phyloP scores from a whole-genome alignment of 2,113 vertebrate species.

The Opisthocomus hoazin region DNA sequence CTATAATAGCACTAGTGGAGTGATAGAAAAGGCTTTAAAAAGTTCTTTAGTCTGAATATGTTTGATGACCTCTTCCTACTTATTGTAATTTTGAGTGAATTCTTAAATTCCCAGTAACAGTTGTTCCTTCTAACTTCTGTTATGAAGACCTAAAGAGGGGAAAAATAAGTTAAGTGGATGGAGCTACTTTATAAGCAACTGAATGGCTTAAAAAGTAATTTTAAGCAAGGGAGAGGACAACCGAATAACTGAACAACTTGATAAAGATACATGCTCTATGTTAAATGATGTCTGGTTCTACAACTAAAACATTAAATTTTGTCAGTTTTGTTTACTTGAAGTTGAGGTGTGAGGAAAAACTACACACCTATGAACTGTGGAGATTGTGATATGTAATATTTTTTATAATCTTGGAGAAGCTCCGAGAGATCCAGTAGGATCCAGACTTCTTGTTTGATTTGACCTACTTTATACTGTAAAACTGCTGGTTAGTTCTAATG shows the following conservation, averaged over 20 bases:
- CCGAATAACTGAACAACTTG: neutral
- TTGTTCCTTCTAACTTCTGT: neutral
- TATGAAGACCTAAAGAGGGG: neutral
- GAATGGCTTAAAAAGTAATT: neutral
- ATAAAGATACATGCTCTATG: neutral
- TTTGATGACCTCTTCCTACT: neutral
- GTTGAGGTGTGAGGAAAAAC: neutral
- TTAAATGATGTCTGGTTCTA: neutral
- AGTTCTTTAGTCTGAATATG: neutral
- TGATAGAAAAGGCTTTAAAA: neutral
- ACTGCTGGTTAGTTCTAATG: neutral
- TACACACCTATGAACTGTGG: fast-evolving
- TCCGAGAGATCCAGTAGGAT: neutral
- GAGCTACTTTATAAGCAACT: neutral
- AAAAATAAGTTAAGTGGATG: neutral
- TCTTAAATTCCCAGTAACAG: neutral
- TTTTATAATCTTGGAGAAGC: neutral
- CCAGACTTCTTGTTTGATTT: neutral
- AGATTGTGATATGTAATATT: neutral
- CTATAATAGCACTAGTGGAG: neutral
- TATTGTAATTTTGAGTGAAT: neutral
- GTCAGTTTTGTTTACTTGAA: neutral
- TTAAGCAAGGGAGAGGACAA: neutral
- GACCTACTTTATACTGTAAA: neutral
- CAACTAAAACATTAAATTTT: neutral